Percentiles rank a stretch among this genome's conserved stretches.
Evolutionary conservation across 2,797 vertebrate species (phyloP).

Genomic region (Premnoplex brunnescens): DNA sequence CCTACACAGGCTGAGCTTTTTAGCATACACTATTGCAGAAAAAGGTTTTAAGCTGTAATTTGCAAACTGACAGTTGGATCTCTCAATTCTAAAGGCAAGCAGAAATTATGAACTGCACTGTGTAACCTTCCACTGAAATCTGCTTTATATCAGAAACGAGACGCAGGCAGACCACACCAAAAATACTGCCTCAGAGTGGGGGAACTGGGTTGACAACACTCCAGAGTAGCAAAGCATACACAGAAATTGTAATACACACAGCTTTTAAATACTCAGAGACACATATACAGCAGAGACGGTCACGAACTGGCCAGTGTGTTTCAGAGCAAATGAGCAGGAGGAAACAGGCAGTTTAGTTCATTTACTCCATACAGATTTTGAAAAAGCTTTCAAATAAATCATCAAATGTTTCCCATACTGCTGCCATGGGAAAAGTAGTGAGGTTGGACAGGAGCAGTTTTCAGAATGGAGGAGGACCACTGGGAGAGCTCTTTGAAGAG

Average conservation of each 20-base stretch:
- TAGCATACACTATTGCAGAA: neutral
- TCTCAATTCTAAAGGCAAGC: neutral
- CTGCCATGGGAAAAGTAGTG: neutral
- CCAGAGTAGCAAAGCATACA: neutral
- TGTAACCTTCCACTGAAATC: neutral
- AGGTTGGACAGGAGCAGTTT: neutral
- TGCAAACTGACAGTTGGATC: neutral
- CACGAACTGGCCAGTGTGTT: neutral
- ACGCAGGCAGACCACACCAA: neutral
- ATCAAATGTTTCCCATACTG: neutral
- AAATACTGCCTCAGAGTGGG: neutral
- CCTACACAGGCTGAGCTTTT: neutral
- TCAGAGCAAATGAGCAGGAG: neutral
- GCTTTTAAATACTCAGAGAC: neutral
- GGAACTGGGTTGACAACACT: neutral
- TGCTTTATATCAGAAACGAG: neutral
- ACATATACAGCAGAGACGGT: fast-evolving
- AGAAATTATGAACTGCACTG: neutral
- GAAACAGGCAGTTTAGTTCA: neutral
- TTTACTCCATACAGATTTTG: neutral
- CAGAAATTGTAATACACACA: neutral
- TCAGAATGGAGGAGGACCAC: neutral
- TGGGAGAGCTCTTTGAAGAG: neutral
- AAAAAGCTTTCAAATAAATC: neutral
- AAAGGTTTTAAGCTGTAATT: neutral